phyloP scores from a whole-genome alignment of 30 jellyfish, hydroid and myxozoan genomes.

The Phacellophora camtschatica region DNA sequence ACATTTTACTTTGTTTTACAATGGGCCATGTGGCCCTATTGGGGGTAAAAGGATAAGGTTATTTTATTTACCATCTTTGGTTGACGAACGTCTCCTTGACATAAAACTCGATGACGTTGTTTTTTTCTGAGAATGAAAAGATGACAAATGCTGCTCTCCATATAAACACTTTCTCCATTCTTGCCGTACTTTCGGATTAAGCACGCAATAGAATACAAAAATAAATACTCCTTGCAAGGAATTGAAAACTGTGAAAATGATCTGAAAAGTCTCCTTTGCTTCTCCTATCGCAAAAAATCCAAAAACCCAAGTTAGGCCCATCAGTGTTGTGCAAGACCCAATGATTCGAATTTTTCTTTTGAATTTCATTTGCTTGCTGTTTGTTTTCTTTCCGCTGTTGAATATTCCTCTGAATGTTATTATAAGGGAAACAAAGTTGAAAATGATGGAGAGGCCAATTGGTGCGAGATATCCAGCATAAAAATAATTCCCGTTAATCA shows the following conservation, averaged over 20 bases:
- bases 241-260: conserved; percentile 18
- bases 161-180: conserved; percentile 13
- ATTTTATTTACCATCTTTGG: too few relatives aligned
- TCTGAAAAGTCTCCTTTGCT: conserved; percentile 8
- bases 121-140: background rate
- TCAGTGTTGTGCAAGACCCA: conserved; percentile 9
- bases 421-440: background rate
- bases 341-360: conserved; percentile 6
- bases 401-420: conserved; percentile 25
- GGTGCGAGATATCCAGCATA: conserved; percentile 40
- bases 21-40: too few relatives aligned
- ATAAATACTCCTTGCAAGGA: conserved; percentile 51
- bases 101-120: background rate
- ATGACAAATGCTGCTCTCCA: background rate
- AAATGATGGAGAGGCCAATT: conserved; percentile 1
- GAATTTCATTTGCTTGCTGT: background rate
- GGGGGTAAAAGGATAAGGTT: too few relatives aligned
- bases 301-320: conserved; percentile 58
- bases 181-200: background rate
- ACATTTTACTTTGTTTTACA: too few relatives aligned
- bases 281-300: conserved; percentile 39
- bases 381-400: conserved; percentile 15
- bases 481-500: conserved; percentile 28
- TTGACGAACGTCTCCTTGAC: background rate
- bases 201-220: conserved; percentile 31